A percentile compares a stretch with the other conserved stretches of the same genome.
Evolutionary conservation across 2,113 vertebrate species (phyloP).

Genomic region (Xiphophorus hellerii): DNA sequence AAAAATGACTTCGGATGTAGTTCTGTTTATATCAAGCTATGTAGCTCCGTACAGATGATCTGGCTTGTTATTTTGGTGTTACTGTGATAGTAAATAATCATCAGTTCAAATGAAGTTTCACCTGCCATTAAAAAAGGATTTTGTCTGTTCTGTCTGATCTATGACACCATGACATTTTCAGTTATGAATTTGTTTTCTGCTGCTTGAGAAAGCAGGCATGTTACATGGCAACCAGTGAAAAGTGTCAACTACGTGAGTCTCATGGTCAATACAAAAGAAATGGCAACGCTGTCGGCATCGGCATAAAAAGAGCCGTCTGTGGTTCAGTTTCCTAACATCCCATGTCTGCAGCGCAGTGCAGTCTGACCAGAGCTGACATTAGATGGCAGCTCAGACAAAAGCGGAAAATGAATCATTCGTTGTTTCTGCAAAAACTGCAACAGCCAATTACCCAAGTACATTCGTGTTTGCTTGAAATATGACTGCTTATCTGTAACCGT

Average conservation of each 20-base stretch:
- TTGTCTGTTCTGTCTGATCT: constrained; percentile 4
- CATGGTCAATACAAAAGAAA: neutral
- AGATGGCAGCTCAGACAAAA: neutral
- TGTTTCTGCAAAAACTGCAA: neutral
- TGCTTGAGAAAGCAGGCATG: neutral
- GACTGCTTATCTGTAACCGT: neutral
- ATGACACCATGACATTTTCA: constrained; percentile 4
- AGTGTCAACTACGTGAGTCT: neutral
- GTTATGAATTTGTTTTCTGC: constrained; percentile 8
- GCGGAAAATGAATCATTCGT: neutral
- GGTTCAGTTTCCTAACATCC: neutral
- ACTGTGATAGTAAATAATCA: neutral
- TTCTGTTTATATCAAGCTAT: neutral
- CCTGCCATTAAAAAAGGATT: neutral
- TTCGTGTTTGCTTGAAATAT: neutral
- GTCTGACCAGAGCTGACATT: neutral
- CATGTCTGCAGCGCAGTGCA: neutral
- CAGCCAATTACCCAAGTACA: neutral
- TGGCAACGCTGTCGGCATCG: neutral
- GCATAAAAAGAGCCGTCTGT: neutral
- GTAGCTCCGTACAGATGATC: neutral
- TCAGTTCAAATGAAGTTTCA: neutral
- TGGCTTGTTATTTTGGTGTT: neutral
- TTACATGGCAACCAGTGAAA: neutral
- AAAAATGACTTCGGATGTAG: neutral